Percentiles rank a stretch among this genome's conserved stretches.
phyloP scores from a whole-genome alignment of 2,888 invertebrate genomes.

The Plagodis pulveraria region DNA sequence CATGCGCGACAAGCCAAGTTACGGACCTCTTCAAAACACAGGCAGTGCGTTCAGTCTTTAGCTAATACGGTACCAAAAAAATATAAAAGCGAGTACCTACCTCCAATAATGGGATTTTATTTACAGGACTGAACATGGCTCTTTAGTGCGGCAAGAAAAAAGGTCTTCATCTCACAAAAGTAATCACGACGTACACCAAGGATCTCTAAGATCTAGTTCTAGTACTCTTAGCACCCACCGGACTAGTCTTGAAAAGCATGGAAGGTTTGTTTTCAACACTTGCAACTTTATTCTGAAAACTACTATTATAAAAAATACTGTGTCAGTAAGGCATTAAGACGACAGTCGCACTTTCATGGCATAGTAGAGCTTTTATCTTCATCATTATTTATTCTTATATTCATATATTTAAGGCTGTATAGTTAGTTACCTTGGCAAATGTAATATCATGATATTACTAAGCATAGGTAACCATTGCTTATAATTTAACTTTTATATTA shows the following conservation, averaged over 20 bases:
- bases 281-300: neutral
- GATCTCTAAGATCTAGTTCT: conserved; percentile 85
- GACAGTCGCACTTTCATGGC: too few relatives aligned
- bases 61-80: too few relatives aligned
- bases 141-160: conserved; percentile 74
- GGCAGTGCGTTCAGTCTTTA: conserved; percentile 56
- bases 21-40: conserved; percentile 73
- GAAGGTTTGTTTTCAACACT: conserved; percentile 52
- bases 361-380: too few relatives aligned
- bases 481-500: too few relatives aligned
- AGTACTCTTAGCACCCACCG: conserved; percentile 85
- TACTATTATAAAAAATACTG: too few relatives aligned
- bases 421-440: too few relatives aligned
- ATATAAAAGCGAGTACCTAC: too few relatives aligned
- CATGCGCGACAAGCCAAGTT: conserved; percentile 86
- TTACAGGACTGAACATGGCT: conserved; percentile 71
- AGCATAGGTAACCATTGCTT: too few relatives aligned
- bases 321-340: too few relatives aligned
- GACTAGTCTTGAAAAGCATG: conserved; percentile 80
- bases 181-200: conserved; percentile 71
- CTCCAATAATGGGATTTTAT: conserved; percentile 7
- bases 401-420: too few relatives aligned
- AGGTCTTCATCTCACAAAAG: conserved; percentile 68
- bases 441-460: too few relatives aligned
- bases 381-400: too few relatives aligned